phyloP scores from a whole-genome alignment of 2,113 vertebrate genomes.

The Nothoprocta pentlandii region DNA sequence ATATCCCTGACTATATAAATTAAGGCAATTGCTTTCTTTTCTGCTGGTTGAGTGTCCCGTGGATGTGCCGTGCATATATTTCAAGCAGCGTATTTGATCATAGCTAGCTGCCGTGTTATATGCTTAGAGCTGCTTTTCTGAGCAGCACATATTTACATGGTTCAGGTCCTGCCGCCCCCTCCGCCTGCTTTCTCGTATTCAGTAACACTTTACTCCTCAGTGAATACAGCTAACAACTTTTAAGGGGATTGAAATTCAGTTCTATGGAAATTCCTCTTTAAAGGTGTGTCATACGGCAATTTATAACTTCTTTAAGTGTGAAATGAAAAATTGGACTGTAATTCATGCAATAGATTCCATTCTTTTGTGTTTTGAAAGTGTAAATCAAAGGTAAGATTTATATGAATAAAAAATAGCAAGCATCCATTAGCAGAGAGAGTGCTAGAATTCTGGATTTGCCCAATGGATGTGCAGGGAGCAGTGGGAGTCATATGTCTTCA shows the following conservation, averaged over 20 bases:
- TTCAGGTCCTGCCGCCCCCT: neutral
- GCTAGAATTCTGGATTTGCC: conserved; percentile 57
- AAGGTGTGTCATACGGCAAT: conserved; percentile 49
- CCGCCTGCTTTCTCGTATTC: neutral
- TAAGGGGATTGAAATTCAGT: neutral
- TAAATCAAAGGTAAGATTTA: conserved; percentile 58
- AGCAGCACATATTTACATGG: neutral
- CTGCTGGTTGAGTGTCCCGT: neutral
- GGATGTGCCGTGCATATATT: neutral
- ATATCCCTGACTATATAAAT: neutral
- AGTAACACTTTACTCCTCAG: neutral
- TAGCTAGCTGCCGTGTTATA: neutral
- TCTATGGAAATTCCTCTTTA: conserved; percentile 38
- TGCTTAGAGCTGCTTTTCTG: neutral
- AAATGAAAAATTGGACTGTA: conserved; percentile 44
- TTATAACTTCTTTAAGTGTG: conserved; percentile 6
- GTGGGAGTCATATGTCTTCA: conserved; percentile 44
- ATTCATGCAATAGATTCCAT: conserved; percentile 19
- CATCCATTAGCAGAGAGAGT: conserved; percentile 7
- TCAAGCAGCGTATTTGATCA: neutral
- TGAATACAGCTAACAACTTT: neutral
- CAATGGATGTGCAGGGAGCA: conserved; percentile 13
- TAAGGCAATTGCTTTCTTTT: neutral
- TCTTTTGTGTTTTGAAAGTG: conserved; percentile 56
- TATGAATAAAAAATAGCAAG: conserved; percentile 46